These are phyloP conservation scores for Panzeria rudis DNA, from an alignment of 2,888 invertebrate genomes.

Conservation along the genomic window DNA sequence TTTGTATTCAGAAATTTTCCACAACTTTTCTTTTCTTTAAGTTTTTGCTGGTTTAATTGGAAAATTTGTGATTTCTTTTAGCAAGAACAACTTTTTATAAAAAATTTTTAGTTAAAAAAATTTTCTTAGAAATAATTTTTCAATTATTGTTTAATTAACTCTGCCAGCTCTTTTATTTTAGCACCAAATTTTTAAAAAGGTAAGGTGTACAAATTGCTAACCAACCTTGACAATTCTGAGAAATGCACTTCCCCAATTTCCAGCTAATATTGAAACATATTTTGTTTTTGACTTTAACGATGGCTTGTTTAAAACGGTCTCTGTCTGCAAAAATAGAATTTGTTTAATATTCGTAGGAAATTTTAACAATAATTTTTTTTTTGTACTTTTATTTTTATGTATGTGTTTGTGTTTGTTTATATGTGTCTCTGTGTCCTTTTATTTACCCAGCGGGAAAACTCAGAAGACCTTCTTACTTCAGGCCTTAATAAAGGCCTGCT, in stretches of 20 bases:
- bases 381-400: background rate
- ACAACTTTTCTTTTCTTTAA: too few species aligned
- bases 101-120: too few species aligned
- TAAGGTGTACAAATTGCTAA: background rate
- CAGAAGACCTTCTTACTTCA: too few species aligned
- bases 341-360: slow-evolving; percentile 2
- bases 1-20: too few species aligned
- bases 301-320: background rate
- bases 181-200: too few species aligned
- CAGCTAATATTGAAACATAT: slow-evolving; percentile 14
- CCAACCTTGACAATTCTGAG: background rate
- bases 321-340: background rate
- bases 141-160: too few species aligned
- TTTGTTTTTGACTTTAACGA: background rate
- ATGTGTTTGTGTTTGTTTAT: background rate
- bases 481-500: too few species aligned
- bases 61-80: too few species aligned
- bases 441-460: too few species aligned
- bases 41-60: too few species aligned
- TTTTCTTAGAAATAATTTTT: background rate
- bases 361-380: slow-evolving; percentile 15
- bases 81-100: too few species aligned
- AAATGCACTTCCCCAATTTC: background rate
- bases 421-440: background rate
- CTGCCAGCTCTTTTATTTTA: too few species aligned